These are phyloP conservation scores for Poeciliopsis turrubarensis DNA, from an alignment of 2,113 vertebrate species.

Conservation along the genomic window DNA sequence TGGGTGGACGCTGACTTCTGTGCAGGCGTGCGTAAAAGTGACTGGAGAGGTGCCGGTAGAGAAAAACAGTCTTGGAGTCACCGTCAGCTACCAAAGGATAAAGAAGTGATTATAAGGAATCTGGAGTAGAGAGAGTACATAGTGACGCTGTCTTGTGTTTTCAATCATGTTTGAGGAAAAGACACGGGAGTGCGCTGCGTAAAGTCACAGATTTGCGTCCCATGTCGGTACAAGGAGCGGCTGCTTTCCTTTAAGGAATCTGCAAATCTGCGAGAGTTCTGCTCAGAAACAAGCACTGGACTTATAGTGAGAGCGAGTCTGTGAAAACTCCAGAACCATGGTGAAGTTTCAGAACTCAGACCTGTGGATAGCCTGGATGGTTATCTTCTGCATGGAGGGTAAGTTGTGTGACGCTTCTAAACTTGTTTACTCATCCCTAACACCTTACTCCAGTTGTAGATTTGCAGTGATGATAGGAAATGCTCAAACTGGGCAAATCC, in stretches of 20 bases:
- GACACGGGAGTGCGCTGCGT: slow-evolving; percentile 32
- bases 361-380: slow-evolving; percentile 83
- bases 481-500: too few relatives aligned
- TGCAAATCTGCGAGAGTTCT: slow-evolving; percentile 33
- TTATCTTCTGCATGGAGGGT: slow-evolving; percentile 80
- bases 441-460: not conserved
- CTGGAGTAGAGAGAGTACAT: slow-evolving; percentile 16
- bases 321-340: slow-evolving; percentile 67
- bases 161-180: not conserved
- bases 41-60: slow-evolving; percentile 20
- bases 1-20: slow-evolving; percentile 16
- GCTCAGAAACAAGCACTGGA: slow-evolving; percentile 10
- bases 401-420: slow-evolving; percentile 46
- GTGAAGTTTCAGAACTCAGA: slow-evolving; percentile 82
- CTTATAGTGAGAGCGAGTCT: slow-evolving; percentile 27
- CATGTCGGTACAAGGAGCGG: slow-evolving; percentile 18
- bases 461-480: not conserved
- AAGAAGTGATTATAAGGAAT: slow-evolving; percentile 3
- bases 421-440: slow-evolving; percentile 1
- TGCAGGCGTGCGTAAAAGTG: slow-evolving; percentile 27
- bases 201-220: slow-evolving; percentile 22
- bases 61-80: slow-evolving; percentile 32
- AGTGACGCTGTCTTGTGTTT: slow-evolving; percentile 21
- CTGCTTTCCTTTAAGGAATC: slow-evolving; percentile 49
- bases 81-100: slow-evolving; percentile 25